Evolutionary conservation across 2,888 invertebrate genomes (phyloP), one percentile per base, ranked within the genome.

Genomic region (Tiliacea aurago): DNA sequence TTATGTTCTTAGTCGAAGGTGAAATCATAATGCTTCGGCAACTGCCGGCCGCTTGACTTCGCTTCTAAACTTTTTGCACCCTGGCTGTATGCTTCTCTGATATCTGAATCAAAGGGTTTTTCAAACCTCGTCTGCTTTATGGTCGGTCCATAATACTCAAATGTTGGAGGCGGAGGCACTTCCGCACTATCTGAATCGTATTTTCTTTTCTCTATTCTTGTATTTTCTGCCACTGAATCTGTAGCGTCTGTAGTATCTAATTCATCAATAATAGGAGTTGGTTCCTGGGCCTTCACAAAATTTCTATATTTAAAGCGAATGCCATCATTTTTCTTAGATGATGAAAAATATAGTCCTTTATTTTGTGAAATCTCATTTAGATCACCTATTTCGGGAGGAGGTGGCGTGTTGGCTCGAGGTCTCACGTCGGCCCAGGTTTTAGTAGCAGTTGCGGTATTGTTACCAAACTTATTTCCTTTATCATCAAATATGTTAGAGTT

Each of bases 91-190:
- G 96, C 95, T 91, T 95, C 96, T 83, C 89, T 90, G 41, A 95
- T 91, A 87, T 95, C 94, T 7, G 93, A 95, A 47, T 91, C 86
- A 78, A 96, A 96, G n/a, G 95, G 95, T 81, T 91, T 94, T 63
- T 92, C 86, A 51, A 89, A 76, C 80, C 87, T 94, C 10, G 85
- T 82, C 43, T 92, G 90, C 82, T 95, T 96, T 9, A 93, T 85
- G 47, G 90, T 86, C 13, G 97, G 97, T 0, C 97, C 97, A 85
- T 97, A 97, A 89, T 98, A 97, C 45, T 98, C 97, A 86, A 96
- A 97, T 2, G 97, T 97, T 0, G 97, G 95, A 2, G 98, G 98
- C 11, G 97, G 97, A 11, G 97, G 97, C 82, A 98, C 96, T 92
- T 97, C 97, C 33, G 92, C 75, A 65, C 88, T 84, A 80, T 83